Evolutionary conservation across 2,113 vertebrate species (phyloP), one percentile per base, ranked within the genome.

Genomic region (Cololabis saira): DNA sequence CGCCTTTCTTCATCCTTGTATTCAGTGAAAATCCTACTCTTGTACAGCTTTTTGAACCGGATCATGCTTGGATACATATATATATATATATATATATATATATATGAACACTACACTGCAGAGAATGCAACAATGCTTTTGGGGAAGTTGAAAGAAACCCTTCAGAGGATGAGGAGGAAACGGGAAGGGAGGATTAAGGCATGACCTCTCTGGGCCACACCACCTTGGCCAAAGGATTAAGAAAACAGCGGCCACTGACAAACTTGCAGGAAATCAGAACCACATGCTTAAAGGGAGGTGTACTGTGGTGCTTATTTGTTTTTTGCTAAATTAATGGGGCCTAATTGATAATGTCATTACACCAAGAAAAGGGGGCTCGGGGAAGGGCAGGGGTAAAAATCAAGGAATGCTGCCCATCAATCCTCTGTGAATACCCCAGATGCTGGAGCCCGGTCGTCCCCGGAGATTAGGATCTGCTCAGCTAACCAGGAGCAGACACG

Each of bases 281-380:
- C 93, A 94, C 86, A 92, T 94, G 93, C 84, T 84, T 13, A 63
- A 70, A 76, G 85, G 85, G 85, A 83, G 90, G 81, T 66, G 71
- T 49, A 71, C 82, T 56, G 71, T 74, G 77, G 80, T 74, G 90
- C 87, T 92, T 93, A 92, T 93, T 94, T 93, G 91, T 91, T 93
- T 94, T 65, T 91, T 90, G 84, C 81, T 80, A 93, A 93, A 94
- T 94, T 91, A 94, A 93, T 94, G 92, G 88, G 74, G 82, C 84
- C 92, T 93, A 93, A 93, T 93, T 94, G 91, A 90, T 93, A 91
- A 92, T 90, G 90, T 90, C 90, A 89, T 92, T 91, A 93, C 90
- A 90, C 92, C 90, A 91, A 18, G 54, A 82, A 75, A 78, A 18
- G 17, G 82, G 82, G 87, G 85, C 61, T 81, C n/a, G 21, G 45